Evolutionary conservation across 1,140 invertebrate species (phyloP), one percentile per base, ranked within the genome.

Genomic region (Ooceraea biroi): DNA sequence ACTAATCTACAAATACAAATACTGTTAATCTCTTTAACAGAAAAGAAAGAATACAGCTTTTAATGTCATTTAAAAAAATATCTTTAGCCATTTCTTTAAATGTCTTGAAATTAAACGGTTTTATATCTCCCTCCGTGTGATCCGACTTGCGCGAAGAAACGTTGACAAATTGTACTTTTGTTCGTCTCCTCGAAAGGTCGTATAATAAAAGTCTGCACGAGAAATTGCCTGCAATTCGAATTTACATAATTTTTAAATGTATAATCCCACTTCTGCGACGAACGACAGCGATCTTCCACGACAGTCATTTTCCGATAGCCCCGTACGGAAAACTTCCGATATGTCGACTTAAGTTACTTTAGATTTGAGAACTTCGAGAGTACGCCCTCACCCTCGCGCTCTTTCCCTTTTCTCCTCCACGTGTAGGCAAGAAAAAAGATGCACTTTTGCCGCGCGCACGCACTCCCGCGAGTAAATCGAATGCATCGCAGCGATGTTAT

Each of bases 181-280:
- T 46, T 19, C 46, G 3, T 25, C 25, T 27, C 50, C 4, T 8
- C 30, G 14, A 44, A 57, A 71, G 65, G 57, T 44, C 8, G 76
- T 17, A 12, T 46, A 71, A 80, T 36, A 30, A 57, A 80, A 71
- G 65, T 80, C 71, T 7, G 22, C 52, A 36, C 50, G 22, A 36
- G 7, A 57, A 22, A 30, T 50, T 55, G 36, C 22, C 17, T 19
- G 36, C 27, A 22, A 19, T 22, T 44, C 55, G 36, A 55, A 69
- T 80, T 46, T 71, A 65, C 65, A 71, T 71, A 80, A 55, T 80
- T 71, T 71, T 71, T 71, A 71, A 57, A 80, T 69, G 22, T 69
- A 69, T 30, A 69, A 80, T 80, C 65, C 30, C 41, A n/a, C 71
- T 71, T 80, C 36, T 80, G 30, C 22, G 36, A 52, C n/a, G 25